A percentile compares a stretch with the other conserved stretches of the same genome.
Evolutionary conservation across 2,113 vertebrate species (phyloP).

Genomic region (Hippocampus abdominalis): DNA sequence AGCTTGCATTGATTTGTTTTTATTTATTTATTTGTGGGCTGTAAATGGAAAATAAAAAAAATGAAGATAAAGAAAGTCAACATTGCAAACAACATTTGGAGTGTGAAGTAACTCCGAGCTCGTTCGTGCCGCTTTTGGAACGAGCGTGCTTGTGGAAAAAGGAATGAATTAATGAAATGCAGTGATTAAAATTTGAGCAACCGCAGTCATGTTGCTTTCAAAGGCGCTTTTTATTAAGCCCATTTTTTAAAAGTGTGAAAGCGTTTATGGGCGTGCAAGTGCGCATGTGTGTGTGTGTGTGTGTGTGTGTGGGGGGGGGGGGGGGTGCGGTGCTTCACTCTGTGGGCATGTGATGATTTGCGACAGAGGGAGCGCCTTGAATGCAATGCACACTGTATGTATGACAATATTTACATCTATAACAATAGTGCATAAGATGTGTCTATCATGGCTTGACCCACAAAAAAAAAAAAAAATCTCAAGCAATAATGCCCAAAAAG

Average conservation of each 20-base stretch:
- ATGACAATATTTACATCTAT: not conserved
- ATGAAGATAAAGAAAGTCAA: not conserved
- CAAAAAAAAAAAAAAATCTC: not conserved
- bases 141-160: constrained; percentile 19
- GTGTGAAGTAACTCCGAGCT: constrained; percentile 2
- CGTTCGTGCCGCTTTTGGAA: not conserved
- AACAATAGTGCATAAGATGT: not conserved
- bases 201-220: constrained; percentile 38
- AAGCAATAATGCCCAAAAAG: not conserved
- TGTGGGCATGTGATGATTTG: constrained; percentile 7
- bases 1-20: not conserved
- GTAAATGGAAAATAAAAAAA: not conserved
- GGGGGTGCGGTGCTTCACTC: not conserved
- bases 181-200: constrained; percentile 54
- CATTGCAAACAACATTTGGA: constrained; percentile 12
- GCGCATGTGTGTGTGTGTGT: not conserved
- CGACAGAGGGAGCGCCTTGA: constrained; percentile 14
- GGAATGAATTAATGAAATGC: constrained; percentile 52
- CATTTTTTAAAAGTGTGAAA: not conserved
- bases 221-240: constrained; percentile 44
- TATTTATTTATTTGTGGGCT: not conserved
- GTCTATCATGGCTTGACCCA: not conserved
- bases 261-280: not conserved
- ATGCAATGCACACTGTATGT: not conserved
- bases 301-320: not conserved